Percentiles rank a stretch among this genome's conserved stretches.
Conservation (phyloP, 2,113 vertebrate genomes). For the Anguilla japonica region DNA sequence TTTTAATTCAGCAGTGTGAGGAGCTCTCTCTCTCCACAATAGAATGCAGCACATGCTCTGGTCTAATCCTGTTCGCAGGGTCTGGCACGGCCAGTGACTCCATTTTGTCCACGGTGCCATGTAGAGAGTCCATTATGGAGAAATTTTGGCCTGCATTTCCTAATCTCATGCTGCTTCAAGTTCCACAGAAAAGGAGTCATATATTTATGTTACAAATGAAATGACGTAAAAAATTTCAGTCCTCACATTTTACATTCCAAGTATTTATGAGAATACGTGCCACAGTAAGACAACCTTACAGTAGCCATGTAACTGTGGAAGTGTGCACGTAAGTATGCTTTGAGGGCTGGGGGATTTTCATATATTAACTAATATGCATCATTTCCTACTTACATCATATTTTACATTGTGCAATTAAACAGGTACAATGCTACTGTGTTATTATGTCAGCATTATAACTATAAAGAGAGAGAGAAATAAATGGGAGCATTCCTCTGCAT, state of each 20-base stretch:
- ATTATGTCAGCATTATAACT: background rate
- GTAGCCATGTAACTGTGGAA: background rate
- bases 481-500: background rate
- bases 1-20: background rate
- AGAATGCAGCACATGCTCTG: background rate
- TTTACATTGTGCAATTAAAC: background rate
- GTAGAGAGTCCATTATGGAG: background rate
- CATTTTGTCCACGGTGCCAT: background rate
- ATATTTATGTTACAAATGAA: no score
- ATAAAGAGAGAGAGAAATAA: background rate
- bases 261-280: background rate
- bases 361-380: background rate
- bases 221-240: no score
- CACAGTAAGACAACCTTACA: background rate
- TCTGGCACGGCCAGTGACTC: background rate
- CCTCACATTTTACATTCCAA: no score
- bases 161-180: background rate
- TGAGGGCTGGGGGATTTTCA: no score
- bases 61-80: background rate
- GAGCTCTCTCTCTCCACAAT: background rate
- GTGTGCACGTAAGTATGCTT: background rate
- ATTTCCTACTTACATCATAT: background rate
- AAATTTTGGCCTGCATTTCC: background rate
- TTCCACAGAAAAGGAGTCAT: no score
- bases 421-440: background rate